These are phyloP conservation scores for Cichladusa arquata DNA, from an alignment of 2,113 vertebrate genomes.

Conservation along the genomic window DNA sequence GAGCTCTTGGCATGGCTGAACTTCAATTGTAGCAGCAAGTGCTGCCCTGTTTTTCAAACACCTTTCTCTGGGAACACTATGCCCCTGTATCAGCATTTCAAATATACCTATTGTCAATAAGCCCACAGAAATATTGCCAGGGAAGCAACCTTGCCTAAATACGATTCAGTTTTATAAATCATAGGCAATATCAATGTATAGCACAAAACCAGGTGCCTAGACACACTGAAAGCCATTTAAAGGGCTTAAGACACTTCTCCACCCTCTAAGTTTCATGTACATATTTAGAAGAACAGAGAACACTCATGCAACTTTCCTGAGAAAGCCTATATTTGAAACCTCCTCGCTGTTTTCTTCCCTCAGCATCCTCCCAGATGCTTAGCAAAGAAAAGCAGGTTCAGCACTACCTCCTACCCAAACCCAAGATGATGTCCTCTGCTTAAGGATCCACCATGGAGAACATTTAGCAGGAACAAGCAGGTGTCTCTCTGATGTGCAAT, in stretches of 20 bases:
- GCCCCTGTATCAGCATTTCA: background rate
- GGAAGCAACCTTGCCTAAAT: background rate
- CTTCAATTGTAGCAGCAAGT: background rate
- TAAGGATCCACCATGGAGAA: background rate
- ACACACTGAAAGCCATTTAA: background rate
- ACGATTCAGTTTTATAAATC: background rate
- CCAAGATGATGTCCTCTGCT: background rate
- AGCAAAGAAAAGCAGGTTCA: background rate
- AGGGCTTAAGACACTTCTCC: background rate
- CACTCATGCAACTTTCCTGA: background rate
- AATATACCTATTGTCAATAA: background rate
- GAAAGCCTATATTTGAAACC: background rate
- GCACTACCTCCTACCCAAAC: background rate
- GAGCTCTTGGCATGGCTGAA: rapidly evolving
- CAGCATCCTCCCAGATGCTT: background rate
- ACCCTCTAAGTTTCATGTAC: background rate
- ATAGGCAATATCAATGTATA: background rate
- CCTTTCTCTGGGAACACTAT: background rate
- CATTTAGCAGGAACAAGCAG: background rate
- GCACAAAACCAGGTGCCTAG: background rate
- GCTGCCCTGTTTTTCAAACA: background rate
- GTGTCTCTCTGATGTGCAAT: rapidly evolving
- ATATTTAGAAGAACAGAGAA: background rate
- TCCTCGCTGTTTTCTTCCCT: background rate
- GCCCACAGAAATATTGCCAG: background rate